phyloP scores from a whole-genome alignment of 2,113 vertebrate species.

The Rhombomys opimus region DNA sequence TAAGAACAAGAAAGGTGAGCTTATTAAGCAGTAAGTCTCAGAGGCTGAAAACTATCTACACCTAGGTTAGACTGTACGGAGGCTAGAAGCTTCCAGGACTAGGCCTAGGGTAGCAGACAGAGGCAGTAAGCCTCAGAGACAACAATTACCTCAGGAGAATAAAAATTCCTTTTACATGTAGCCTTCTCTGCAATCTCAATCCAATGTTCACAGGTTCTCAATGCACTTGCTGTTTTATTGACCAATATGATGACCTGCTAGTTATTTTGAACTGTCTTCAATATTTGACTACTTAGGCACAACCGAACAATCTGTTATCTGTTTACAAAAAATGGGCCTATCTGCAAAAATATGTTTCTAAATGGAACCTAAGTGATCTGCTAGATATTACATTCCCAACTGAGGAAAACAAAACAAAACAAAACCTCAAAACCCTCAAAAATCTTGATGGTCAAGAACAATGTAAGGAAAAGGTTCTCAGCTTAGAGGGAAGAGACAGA shows the following conservation, averaged over 20 bases:
- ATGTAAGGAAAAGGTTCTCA: background rate
- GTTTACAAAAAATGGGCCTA: background rate
- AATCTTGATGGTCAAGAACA: background rate
- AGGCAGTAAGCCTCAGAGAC: too few species aligned
- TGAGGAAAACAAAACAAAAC: background rate
- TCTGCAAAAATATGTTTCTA: conserved; percentile 32
- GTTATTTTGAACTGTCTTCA: conserved; percentile 33
- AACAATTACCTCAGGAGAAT: too few species aligned
- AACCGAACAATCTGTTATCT: conserved; percentile 5
- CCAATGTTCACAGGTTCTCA: background rate
- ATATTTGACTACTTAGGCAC: conserved; percentile 31
- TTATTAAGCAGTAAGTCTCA: too few species aligned
- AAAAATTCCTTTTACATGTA: too few species aligned
- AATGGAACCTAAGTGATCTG: background rate
- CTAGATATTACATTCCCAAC: background rate
- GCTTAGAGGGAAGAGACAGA: background rate
- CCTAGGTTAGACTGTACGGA: too few species aligned
- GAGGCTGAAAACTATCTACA: too few species aligned
- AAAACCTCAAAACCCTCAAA: background rate
- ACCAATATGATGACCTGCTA: background rate
- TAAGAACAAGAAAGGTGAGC: too few species aligned
- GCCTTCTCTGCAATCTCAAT: background rate
- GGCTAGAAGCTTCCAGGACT: too few species aligned
- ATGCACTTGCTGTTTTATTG: background rate
- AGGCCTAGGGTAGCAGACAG: too few species aligned